Base-by-base conservation (phyloP, 2,888 invertebrate genomes). In the Eupithecia inturbata region DNA sequence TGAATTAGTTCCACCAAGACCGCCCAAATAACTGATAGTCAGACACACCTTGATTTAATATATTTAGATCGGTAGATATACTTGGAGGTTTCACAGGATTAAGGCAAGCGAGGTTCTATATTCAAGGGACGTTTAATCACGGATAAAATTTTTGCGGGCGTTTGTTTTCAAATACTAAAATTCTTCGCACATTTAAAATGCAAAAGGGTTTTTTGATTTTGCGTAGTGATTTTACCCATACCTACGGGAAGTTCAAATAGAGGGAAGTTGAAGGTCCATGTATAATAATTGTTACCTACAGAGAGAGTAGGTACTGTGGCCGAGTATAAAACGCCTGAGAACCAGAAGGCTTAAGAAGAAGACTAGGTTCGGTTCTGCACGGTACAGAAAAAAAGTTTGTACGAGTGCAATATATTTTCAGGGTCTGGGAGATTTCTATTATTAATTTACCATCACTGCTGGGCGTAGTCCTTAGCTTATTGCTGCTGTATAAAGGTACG, bases 41-140 rank as follows among this genome's bases (percentile, higher is more conserved):
- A 36, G 36, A 36, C 64, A 64, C n/a, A 22, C n/a, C 10, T 31
- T 1, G 0, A 53, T 4, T 12, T 36, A 33, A 31, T 36, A 64
- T 36, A 36, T 33, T 22, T 22, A 36, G 22, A 39, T 66, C 62
- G 28, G 16, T 75, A 19, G 14, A 57, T 72, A 73, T 76, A 71
- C 70, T 68, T 71, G 73, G 67, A 53, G 73, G 62, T 64, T 64
- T 53, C 53, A 53, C 60, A 66, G 76, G 76, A 76, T 76, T 76
- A 76, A 3, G 68, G 31, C 72, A 73, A 71, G 68, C 41, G 31
- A 72, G 70, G 75, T 69, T 76, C 68, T 69, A 72, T 72, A 71
- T 75, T 76, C 66, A 28, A 62, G 68, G 76, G 31, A 63, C 39
- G 70, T 67, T 73, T 73, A 71, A 73, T 71, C 66, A 66, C 9